Conservation (phyloP, 1,140 invertebrate species). For the Globodera rostochiensis region DNA sequence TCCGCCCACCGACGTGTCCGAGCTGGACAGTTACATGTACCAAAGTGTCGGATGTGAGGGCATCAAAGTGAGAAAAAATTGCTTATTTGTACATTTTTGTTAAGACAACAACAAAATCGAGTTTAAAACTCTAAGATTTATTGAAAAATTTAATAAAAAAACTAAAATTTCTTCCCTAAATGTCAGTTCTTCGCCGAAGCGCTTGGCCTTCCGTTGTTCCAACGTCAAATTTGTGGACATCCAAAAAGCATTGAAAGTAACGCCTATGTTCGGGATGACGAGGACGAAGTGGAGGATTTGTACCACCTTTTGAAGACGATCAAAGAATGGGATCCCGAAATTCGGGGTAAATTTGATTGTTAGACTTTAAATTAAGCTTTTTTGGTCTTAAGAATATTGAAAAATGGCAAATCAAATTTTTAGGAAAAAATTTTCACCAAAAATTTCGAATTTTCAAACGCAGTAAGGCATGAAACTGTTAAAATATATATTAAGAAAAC, state of each 20-base stretch:
- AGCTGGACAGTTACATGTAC: conserved; percentile 97
- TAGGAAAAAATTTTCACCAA: too few relatives aligned
- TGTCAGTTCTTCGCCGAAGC: conserved; percentile 75
- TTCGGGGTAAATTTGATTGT: conserved; percentile 53
- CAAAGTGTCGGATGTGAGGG: conserved; percentile 96
- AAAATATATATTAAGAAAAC: too few relatives aligned
- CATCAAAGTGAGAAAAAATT: conserved; percentile 70
- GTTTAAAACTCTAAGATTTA: neutral
- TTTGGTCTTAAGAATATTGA: too few relatives aligned
- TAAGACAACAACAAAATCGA: neutral
- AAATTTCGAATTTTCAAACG: too few relatives aligned
- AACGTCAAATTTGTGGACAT: conserved; percentile 77
- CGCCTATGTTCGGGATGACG: conserved; percentile 80
- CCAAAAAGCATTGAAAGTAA: conserved; percentile 74
- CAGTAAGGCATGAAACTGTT: too few relatives aligned
- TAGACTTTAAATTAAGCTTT: too few relatives aligned
- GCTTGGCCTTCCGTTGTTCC: conserved; percentile 86
- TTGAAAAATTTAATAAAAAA: neutral
- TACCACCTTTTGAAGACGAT: conserved; percentile 81
- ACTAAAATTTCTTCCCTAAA: neutral
- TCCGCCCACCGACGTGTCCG: conserved; percentile 82
- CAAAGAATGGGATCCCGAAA: conserved; percentile 72
- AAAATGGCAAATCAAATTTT: too few relatives aligned
- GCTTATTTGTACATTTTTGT: conserved; percentile 19
- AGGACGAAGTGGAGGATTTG: conserved; percentile 99